A percentile compares a stretch with the other conserved stretches of the same genome.
phyloP scores from a whole-genome alignment of 2,113 vertebrate genomes.

The Sterrhoptilus dennistouni region DNA sequence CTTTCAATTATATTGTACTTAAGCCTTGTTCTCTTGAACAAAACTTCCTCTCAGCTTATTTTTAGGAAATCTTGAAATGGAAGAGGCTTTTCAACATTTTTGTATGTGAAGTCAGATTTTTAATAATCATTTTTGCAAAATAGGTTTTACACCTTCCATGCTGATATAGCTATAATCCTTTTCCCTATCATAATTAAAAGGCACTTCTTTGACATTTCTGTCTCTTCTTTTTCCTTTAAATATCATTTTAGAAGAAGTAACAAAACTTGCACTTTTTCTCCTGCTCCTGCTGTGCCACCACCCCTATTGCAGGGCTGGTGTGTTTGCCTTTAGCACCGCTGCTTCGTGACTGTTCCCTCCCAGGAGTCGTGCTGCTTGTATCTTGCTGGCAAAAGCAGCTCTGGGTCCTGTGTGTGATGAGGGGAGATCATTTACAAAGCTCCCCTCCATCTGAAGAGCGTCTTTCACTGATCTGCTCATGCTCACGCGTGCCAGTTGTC shows the following conservation, averaged over 20 bases:
- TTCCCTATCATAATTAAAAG: neutral
- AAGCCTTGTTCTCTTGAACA: neutral
- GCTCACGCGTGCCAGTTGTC: rapidly evolving
- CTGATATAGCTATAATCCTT: neutral
- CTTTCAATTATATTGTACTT: neutral
- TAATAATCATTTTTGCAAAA: neutral
- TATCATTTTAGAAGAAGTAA: neutral
- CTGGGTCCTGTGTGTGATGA: neutral
- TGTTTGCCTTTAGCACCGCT: neutral
- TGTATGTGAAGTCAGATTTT: neutral
- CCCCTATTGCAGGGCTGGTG: neutral
- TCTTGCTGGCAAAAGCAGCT: neutral
- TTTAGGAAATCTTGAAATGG: neutral
- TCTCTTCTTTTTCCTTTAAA: neutral
- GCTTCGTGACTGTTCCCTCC: neutral
- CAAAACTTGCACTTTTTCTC: neutral
- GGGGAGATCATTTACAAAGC: neutral
- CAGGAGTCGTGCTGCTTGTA: neutral
- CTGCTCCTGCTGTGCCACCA: neutral
- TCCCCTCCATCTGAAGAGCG: neutral
- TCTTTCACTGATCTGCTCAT: neutral
- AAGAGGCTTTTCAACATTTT: neutral
- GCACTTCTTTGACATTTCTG: neutral
- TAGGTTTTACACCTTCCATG: neutral
- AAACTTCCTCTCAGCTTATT: neutral